phyloP scores from a whole-genome alignment of 2,113 vertebrate genomes.

The Rissa tridactyla region DNA sequence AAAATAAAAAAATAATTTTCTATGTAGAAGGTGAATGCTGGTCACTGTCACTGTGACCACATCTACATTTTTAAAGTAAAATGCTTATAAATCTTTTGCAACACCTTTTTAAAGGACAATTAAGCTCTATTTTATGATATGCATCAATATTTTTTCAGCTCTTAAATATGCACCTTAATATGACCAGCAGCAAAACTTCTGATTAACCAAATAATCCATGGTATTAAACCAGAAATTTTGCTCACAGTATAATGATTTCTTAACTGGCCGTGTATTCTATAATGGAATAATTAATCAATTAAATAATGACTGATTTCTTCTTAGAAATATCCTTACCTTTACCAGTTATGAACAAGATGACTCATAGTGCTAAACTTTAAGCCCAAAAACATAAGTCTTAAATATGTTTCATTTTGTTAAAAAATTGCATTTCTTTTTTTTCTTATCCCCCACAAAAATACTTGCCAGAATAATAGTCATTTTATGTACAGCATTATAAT shows the following conservation, averaged over 20 bases:
- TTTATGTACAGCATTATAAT: background rate
- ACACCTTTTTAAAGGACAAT: background rate
- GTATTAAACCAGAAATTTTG: background rate
- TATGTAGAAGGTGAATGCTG: background rate
- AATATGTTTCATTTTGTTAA: background rate
- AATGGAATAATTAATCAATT: background rate
- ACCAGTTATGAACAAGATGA: background rate
- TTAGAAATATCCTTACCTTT: background rate
- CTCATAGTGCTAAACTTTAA: background rate
- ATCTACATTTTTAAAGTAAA: background rate
- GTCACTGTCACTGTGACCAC: background rate
- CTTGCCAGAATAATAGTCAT: background rate
- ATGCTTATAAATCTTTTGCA: background rate
- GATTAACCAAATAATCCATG: background rate
- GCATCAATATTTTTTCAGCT: background rate
- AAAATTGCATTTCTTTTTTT: background rate
- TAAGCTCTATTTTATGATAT: background rate
- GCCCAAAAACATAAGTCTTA: background rate
- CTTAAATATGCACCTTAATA: background rate
- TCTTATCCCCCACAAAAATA: accelerated
- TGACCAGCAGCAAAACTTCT: background rate
- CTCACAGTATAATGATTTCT: background rate
- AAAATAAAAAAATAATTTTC: background rate
- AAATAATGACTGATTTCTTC: background rate
- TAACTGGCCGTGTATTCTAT: background rate